phyloP scores from a whole-genome alignment of 1,140 invertebrate species.

The Drosophila mayri region DNA sequence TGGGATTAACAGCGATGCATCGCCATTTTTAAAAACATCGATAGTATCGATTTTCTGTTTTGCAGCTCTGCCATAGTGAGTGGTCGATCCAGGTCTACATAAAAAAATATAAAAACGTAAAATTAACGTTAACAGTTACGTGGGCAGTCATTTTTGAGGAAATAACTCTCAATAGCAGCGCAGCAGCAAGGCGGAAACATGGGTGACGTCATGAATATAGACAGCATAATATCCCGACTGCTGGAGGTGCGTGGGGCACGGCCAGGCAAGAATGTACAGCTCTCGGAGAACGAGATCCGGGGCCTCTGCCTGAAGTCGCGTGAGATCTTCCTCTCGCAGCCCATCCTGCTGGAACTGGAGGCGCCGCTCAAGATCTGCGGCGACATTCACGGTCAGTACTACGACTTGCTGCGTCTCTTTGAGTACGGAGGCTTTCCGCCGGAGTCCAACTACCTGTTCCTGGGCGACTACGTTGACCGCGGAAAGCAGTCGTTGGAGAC shows the following conservation, averaged over 20 bases:
- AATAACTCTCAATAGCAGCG: constrained; percentile 32
- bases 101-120: constrained; percentile 13
- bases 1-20: not conserved
- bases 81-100: constrained; percentile 12
- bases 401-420: constrained; percentile 98
- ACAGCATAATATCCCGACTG: constrained; percentile 83
- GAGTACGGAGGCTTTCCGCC: constrained; percentile 99
- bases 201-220: constrained; percentile 84
- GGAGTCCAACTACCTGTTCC: constrained; percentile 99
- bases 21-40: constrained; percentile 10
- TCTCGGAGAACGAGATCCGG: constrained; percentile 98
- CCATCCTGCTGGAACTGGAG: constrained; percentile 98
- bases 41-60: constrained; percentile 9
- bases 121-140: constrained; percentile 3
- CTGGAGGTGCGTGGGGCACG: constrained; percentile 84
- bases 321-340: constrained; percentile 99
- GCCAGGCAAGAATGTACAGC: constrained; percentile 96
- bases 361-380: constrained; percentile 99
- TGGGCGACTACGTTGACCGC: constrained; percentile 95
- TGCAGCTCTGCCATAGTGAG: constrained; percentile 8
- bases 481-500: constrained; percentile 96
- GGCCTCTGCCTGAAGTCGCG: constrained; percentile 98
- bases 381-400: constrained; percentile 99
- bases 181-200: constrained; percentile 65
- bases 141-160: constrained; percentile 9